Evolutionary conservation across 1,140 invertebrate genomes (phyloP), one percentile per base, ranked within the genome.

Genomic region (Amyelois transitella): DNA sequence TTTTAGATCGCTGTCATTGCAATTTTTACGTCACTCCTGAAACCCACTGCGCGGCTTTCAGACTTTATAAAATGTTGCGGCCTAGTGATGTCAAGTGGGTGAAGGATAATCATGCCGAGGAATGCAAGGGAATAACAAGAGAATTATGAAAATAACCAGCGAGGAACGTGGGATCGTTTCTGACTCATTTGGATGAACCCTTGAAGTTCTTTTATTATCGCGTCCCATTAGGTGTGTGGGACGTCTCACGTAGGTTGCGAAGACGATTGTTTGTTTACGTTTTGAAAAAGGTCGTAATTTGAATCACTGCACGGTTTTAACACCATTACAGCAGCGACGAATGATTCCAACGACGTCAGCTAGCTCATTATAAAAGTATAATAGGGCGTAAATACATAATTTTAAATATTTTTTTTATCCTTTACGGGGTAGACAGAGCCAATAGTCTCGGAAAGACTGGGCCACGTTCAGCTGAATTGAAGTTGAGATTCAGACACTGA

Each of bases 1-100:
- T 83, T 86, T 81, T 86, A 85, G 82, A 84, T 78, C 78, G 85
- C 78, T 83, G 82, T 85, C 85, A 88, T 88, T 88, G 85, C 85
- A 81, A 88, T 85, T 86, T 86, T 66, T 69, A 75, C 85, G 81
- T 83, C 81, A 85, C 70, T 66, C 67, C 58, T 48, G 57, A 55
- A 60, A 18, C 51, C 19, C 68, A 55, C 75, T 60, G 62, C 51
- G 56, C 60, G 80, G 76, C 73, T 73, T 69, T 66, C 66, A 61
- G 61, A 63, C 63, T 70, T 77, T 79, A 73, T 73, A 71, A 77
- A 72, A 71, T 60, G 49, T 43, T 38, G 19, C 21, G n/a, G 43
- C 56, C 47, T 55, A 60, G 48, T 73, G 69, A 70, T 75, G 63
- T 75, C 64, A 81, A 74, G 64, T 85, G 75, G 82, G 82, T 85